Base-by-base conservation (phyloP, 2,888 invertebrate species). In the Campaea margaritaria region DNA sequence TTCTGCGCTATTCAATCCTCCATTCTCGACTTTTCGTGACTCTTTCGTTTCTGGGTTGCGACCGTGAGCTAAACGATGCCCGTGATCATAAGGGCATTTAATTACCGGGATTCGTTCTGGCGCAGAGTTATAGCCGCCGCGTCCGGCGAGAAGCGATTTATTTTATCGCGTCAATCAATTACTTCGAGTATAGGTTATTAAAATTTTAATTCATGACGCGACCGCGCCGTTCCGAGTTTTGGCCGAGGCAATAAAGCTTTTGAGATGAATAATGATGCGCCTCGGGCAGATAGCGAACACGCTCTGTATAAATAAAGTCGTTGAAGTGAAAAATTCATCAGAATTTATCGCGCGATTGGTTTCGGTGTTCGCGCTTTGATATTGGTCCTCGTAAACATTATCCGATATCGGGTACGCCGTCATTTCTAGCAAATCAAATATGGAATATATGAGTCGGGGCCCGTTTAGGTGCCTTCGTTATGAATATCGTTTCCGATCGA, bases 101-200 rank as follows among this genome's bases (percentile, higher is more conserved):
- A 85, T 85, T 83, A 82, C 76, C 76, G 70, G 72, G 77, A 84
- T 86, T 84, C 77, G 85, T 79, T 82, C 78, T 80, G 73, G 71
- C 74, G 78, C 76, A 73, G 67, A 72, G 69, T 58, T 50, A 55
- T 63, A 48, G 50, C 47, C 59, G 49, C 41, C 42, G 55, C 61
- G 55, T 47, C 41, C 72, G 62, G 51, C 47, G 73, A 74, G 78
- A 77, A 73, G 69, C 81, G 79, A 84, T 87, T 85, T 81, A 86
- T 85, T 86, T 84, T 79, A 86, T 85, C 80, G 75, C 77, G 82
- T 87, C 86, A 87, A 87, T 88, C 87, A 87, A 89, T 90, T 88
- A 85, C 78, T 70, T 66, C 64, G 77, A 79, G 76, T 78, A 77
- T 76, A 77, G 78, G 78, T 82, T 82, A 84, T 85, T 85, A 81